These are phyloP conservation scores for Drosophila ercepeae DNA, from an alignment of 1,140 invertebrate genomes.

Conservation along the genomic window DNA sequence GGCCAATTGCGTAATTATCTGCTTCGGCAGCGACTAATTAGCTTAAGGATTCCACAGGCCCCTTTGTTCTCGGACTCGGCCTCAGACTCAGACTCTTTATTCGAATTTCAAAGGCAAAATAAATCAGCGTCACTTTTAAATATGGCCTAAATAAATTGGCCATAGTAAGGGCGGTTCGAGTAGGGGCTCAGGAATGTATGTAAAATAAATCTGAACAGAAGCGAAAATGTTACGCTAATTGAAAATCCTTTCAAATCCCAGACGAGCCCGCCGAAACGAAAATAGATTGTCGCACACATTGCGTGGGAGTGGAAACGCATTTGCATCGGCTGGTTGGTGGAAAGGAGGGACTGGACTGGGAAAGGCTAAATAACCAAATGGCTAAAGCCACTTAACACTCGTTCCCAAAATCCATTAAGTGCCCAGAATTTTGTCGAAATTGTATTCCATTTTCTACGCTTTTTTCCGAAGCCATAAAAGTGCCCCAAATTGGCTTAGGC, in stretches of 20 bases:
- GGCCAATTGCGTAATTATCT: conserved; percentile 67
- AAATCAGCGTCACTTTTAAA: conserved; percentile 66
- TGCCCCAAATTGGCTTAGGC: conserved; percentile 30
- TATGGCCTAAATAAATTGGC: conserved; percentile 61
- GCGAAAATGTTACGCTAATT: conserved; percentile 57
- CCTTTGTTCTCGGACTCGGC: conserved; percentile 21
- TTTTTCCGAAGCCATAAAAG: conserved; percentile 26
- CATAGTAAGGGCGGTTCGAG: not conserved
- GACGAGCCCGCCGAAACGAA: conserved; percentile 44
- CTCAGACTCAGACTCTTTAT: conserved; percentile 1
- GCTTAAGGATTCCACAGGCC: conserved; percentile 48
- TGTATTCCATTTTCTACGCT: conserved; percentile 26
- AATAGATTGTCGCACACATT: conserved; percentile 61
- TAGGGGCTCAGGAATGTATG: not conserved
- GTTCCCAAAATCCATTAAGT: conserved; percentile 69
- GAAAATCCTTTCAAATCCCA: conserved; percentile 74
- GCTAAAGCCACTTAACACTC: conserved; percentile 75
- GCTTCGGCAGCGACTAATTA: conserved; percentile 68
- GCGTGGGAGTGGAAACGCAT: conserved; percentile 59
- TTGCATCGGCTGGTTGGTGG: conserved; percentile 28
- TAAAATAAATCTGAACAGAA: conserved; percentile 12
- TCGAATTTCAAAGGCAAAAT: conserved; percentile 10
- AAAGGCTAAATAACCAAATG: conserved; percentile 57
- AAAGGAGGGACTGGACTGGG: no score
- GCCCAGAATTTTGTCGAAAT: conserved; percentile 37